Conservation (phyloP, 2,888 invertebrate species). For the Papilio elwesi region DNA sequence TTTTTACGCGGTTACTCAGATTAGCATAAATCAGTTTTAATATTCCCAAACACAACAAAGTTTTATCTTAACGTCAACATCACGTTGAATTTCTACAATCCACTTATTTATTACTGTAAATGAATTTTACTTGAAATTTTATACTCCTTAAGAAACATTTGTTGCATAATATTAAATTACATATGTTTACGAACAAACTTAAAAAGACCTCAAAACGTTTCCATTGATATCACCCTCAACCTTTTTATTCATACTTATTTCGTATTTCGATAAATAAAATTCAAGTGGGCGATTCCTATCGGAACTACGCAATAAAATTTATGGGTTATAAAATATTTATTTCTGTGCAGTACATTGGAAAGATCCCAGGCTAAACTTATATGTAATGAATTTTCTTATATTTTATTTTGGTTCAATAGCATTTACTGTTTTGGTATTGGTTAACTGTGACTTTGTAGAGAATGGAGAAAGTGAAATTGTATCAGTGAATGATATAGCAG, state of each 20-base stretch:
- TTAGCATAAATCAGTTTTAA: no score
- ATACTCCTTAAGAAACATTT: no score
- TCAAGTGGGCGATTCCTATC: constrained; percentile 42
- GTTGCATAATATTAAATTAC: no score
- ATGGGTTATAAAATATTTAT: constrained; percentile 44
- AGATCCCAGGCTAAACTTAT: not conserved
- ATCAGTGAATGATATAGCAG: constrained; percentile 51
- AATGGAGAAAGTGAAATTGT: constrained; percentile 41
- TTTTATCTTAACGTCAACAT: no score
- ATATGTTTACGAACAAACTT: not conserved
- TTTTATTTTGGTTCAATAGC: constrained; percentile 32
- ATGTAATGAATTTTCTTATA: constrained; percentile 30
- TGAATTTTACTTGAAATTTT: no score
- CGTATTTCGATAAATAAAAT: constrained; percentile 47
- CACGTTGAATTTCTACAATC: no score
- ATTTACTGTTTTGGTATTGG: constrained; percentile 30
- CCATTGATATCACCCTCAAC: not conserved
- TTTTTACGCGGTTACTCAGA: no score
- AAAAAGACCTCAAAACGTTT: not conserved
- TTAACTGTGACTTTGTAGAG: constrained; percentile 23
- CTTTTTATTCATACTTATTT: constrained; percentile 39
- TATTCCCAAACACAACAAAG: no score
- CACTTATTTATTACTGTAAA: no score
- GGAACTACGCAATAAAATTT: constrained; percentile 45
- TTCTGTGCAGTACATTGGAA: constrained; percentile 24